These are phyloP conservation scores for Tortrix viridana DNA, from an alignment of 2,888 invertebrate species.

Conservation along the genomic window DNA sequence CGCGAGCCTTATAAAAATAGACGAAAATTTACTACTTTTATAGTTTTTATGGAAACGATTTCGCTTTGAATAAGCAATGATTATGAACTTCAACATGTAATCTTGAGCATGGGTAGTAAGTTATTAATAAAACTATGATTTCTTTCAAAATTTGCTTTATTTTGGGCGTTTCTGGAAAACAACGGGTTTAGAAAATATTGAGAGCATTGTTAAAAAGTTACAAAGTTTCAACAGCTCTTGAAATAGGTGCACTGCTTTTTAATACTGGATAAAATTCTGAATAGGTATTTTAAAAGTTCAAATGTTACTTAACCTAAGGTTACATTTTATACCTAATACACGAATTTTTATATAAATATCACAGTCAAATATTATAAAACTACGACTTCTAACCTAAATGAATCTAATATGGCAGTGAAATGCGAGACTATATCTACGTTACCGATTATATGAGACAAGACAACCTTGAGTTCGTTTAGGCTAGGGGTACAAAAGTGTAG, in stretches of 20 bases:
- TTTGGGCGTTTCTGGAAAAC: conserved; percentile 61
- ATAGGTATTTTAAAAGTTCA: conserved; percentile 40
- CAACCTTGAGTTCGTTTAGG: conserved; percentile 55
- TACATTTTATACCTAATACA: conserved; percentile 75
- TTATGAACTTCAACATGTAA: conserved; percentile 12
- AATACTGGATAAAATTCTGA: conserved; percentile 48
- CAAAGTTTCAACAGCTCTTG: conserved; percentile 46
- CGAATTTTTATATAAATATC: conserved; percentile 82
- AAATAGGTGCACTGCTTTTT: conserved; percentile 48
- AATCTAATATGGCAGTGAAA: conserved; percentile 75
- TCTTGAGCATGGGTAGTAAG: conserved; percentile 16
- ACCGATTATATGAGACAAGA: conserved; percentile 58
- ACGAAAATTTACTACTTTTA: conserved; percentile 45
- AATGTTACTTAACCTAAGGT: conserved; percentile 55
- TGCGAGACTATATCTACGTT: conserved; percentile 60
- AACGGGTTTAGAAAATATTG: conserved; percentile 72
- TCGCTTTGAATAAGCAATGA: conserved; percentile 36
- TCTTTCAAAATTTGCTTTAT: conserved; percentile 69
- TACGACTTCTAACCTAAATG: conserved; percentile 70
- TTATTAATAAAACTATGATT: conserved; percentile 48
- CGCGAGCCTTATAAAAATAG: conserved; percentile 45
- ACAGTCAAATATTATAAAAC: conserved; percentile 82
- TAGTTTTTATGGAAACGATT: conserved; percentile 33
- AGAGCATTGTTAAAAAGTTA: conserved; percentile 50
- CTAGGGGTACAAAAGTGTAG: conserved; percentile 41